Base-by-base conservation (phyloP, 2,113 vertebrate species). In the Gymnogyps californianus region DNA sequence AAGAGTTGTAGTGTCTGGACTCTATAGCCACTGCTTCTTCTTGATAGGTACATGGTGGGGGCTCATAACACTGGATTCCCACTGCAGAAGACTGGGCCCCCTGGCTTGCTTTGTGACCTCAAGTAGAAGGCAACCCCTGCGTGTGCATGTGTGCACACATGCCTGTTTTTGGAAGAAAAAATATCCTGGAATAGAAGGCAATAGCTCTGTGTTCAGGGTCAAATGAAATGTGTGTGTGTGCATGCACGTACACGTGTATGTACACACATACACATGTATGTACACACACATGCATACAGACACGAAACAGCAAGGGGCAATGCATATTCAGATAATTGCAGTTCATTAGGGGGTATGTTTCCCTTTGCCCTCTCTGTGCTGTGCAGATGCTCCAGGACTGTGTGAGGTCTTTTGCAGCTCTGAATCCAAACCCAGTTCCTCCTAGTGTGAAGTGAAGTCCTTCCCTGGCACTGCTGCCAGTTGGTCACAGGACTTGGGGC, bases 261-360 rank as follows among this genome's bases (percentile, higher is more conserved):
- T 20, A 31, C 12, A 38, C 11, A 16, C 7, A 17, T 38, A 24
- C 16, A 8, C 1, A 0, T 13, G 5, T 24, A 9, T 6, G 2
- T 32, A 16, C 17, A 28, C 26, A 28, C 10, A 46, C 0, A 3
- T 18, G 3, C 31, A 34, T 6, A 9, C 25, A 57, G 16, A 16
- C 10, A 24, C 1, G 14, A 49, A 74, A 10, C 28, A 62, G 24
- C 26, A 44, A 40, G 4, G 2, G 10, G 25, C 40, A 74, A n/a
- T 51, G 40, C 32, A 5, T 42, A 16, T 42, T 80, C 26, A 47
- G 26, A 36, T 47, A 46, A 26, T 5, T 32, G 25, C 12, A 18
- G 6, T 25, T 61, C 18, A 11, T 34, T 34, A 22, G 9, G 13
- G 21, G 11, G 4, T 40, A 3, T 6, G 85, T 69, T 58, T 22